Evolutionary conservation across 2,888 invertebrate genomes (phyloP).

Genomic region (Opisthograptis luteolata): DNA sequence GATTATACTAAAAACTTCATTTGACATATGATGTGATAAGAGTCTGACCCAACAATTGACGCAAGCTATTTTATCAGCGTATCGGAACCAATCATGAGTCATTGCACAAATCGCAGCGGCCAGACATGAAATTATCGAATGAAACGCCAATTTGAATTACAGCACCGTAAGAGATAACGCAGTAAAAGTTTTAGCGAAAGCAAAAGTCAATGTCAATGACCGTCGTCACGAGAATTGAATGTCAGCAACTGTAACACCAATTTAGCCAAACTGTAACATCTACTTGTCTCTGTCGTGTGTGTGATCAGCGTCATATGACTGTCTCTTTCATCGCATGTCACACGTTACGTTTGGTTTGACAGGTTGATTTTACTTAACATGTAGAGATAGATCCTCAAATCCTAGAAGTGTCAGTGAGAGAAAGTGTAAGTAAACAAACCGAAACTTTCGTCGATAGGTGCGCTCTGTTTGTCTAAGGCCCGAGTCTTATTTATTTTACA

Average conservation of each 20-base stretch:
- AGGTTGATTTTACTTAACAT: slow-evolving; percentile 44
- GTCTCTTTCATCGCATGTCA: slow-evolving; percentile 39
- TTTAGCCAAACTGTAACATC: slow-evolving; percentile 38
- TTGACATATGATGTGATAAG: background rate
- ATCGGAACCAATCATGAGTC: slow-evolving; percentile 22
- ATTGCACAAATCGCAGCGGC: slow-evolving; percentile 9
- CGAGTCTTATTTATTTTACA: no score
- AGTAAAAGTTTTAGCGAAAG: slow-evolving; percentile 63
- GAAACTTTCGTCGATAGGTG: slow-evolving; percentile 46
- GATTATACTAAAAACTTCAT: no score
- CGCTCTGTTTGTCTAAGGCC: slow-evolving; percentile 53
- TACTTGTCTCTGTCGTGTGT: slow-evolving; percentile 34
- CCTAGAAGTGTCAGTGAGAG: slow-evolving; percentile 57
- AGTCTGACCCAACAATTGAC: background rate
- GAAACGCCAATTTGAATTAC: slow-evolving; percentile 36
- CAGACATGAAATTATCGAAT: slow-evolving; percentile 8
- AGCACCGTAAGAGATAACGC: slow-evolving; percentile 39
- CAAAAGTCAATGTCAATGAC: slow-evolving; percentile 66
- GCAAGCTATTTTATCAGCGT: slow-evolving; percentile 10
- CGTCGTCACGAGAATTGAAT: slow-evolving; percentile 53
- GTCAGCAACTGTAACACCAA: slow-evolving; percentile 42
- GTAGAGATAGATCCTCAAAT: slow-evolving; percentile 53
- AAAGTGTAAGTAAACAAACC: slow-evolving; percentile 80
- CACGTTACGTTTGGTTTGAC: slow-evolving; percentile 41
- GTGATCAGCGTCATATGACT: slow-evolving; percentile 37